A percentile compares a stretch with the other conserved stretches of the same genome.
Conservation (phyloP, 1,140 invertebrate genomes). For the Tachypleus tridentatus region DNA sequence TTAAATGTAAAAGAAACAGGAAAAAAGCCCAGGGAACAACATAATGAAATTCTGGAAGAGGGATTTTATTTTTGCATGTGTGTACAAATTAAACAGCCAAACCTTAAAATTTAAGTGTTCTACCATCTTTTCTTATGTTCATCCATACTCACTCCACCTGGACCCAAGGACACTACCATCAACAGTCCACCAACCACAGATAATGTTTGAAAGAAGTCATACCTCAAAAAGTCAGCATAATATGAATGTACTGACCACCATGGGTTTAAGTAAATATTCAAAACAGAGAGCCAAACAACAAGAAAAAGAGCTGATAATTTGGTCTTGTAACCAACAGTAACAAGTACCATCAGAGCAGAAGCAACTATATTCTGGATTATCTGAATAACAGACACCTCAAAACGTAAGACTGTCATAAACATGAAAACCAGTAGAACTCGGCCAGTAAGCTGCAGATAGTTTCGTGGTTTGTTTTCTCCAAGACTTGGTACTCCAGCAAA, state of each 20-base stretch:
- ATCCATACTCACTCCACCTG: conserved; percentile 98
- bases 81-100: too few species aligned
- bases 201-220: conserved; percentile 99
- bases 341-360: conserved; percentile 85
- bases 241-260: conserved; percentile 95
- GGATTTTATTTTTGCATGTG: too few species aligned
- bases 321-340: conserved; percentile 96
- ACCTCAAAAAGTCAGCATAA: conserved; percentile 98
- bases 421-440: conserved; percentile 94
- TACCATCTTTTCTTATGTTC: conserved; percentile 99
- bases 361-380: conserved; percentile 74
- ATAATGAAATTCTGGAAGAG: too few species aligned
- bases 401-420: conserved; percentile 91
- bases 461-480: conserved; percentile 95
- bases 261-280: conserved; percentile 86
- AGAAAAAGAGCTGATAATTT: conserved; percentile 92
- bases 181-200: conserved; percentile 96
- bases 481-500: conserved; percentile 97
- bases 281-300: conserved; percentile 70
- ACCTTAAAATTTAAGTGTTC: not conserved
- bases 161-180: conserved; percentile 95
- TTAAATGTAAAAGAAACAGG: too few species aligned
- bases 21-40: too few species aligned
- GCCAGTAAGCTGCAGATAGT: conserved; percentile 90
- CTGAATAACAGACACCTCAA: conserved; percentile 79